Conservation (phyloP, 2,113 vertebrate species). For the Grammomys surdaster region DNA sequence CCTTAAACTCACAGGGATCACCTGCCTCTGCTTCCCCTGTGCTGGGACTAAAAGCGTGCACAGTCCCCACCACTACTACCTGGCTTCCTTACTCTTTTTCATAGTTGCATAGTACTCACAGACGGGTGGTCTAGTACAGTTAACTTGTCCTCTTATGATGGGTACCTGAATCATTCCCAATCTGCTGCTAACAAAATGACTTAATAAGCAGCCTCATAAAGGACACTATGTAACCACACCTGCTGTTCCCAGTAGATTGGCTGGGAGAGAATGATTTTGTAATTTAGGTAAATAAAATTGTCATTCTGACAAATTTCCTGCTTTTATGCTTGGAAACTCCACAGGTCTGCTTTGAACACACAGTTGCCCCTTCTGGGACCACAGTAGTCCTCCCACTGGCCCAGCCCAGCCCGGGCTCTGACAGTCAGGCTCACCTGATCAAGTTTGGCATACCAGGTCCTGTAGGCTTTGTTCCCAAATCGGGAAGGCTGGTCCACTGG, state of each 20-base stretch:
- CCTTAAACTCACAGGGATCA: no score
- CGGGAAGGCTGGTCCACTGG: constrained; percentile 97
- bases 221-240: not conserved
- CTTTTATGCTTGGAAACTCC: no score
- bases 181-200: not conserved
- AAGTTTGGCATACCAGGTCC: constrained; percentile 95
- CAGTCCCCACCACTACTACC: not conserved
- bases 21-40: not conserved
- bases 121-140: not conserved
- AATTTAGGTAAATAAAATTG: not conserved
- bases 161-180: not conserved
- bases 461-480: constrained; percentile 98
- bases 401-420: not conserved
- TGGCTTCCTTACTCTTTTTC: not conserved
- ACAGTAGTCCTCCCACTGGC: not conserved
- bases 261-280: not conserved
- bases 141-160: not conserved
- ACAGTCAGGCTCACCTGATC: constrained; percentile 90
- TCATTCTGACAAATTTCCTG: not conserved
- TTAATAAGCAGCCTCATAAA: not conserved
- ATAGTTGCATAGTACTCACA: accelerated
- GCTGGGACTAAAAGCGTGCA: not conserved
- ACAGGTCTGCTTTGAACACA: not conserved
- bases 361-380: not conserved
- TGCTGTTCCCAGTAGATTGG: not conserved